Conservation (phyloP, 2,113 vertebrate species). For the Oreochromis spilurus region DNA sequence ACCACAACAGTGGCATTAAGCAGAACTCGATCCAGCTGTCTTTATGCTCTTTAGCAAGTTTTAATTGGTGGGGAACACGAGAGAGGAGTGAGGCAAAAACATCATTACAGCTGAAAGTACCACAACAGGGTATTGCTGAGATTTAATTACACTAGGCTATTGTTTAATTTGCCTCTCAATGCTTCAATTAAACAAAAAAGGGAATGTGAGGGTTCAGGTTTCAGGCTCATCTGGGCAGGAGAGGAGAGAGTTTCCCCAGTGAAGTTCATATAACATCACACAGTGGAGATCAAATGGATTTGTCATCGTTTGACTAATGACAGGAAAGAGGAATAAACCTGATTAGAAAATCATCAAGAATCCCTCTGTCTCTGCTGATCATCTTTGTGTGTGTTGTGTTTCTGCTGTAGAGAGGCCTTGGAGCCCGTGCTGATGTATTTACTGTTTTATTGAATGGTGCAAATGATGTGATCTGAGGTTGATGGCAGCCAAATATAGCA, state of each 20-base stretch:
- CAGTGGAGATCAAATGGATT: constrained; percentile 61
- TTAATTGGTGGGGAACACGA: constrained; percentile 75
- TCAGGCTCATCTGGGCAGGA: constrained; percentile 55
- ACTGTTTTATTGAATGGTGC: constrained; percentile 40
- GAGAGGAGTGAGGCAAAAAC: constrained; percentile 60
- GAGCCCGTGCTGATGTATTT: constrained; percentile 53
- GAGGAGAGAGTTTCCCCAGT: constrained; percentile 48
- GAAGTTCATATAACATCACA: constrained; percentile 68
- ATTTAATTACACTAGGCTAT: constrained; percentile 75
- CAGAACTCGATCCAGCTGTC: constrained; percentile 70
- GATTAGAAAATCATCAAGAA: constrained; percentile 69
- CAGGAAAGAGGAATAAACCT: constrained; percentile 62
- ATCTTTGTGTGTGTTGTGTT: constrained; percentile 41
- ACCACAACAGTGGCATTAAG: constrained; percentile 60
- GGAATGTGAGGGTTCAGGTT: constrained; percentile 54
- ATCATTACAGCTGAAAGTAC: constrained; percentile 72
- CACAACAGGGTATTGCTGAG: constrained; percentile 72
- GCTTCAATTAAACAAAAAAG: constrained; percentile 58
- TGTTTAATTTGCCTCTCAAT: constrained; percentile 73
- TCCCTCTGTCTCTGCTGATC: constrained; percentile 39
- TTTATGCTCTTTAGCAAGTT: constrained; percentile 65
- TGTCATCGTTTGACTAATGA: constrained; percentile 71
- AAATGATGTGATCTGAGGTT: constrained; percentile 57
- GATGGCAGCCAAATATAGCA: constrained; percentile 43
- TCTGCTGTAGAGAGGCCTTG: constrained; percentile 41